Evolutionary conservation across 2,888 invertebrate species (phyloP).

Genomic region (Atrina japonica): DNA sequence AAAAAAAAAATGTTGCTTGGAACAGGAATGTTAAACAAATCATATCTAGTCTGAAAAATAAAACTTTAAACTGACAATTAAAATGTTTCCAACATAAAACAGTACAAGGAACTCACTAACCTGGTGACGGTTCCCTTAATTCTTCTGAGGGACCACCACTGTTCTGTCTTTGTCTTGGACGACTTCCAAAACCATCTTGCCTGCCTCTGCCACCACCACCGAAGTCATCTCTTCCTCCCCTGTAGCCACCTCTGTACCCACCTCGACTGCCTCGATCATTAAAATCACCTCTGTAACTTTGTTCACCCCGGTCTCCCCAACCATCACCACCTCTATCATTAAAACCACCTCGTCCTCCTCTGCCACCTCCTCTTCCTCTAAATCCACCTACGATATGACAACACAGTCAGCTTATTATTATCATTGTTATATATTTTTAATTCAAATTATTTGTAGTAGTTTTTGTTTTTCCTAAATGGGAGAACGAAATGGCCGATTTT

Average conservation of each 20-base stretch:
- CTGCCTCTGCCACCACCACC: constrained; percentile 39
- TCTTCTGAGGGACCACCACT: constrained; percentile 67
- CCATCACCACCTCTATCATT: constrained; percentile 47
- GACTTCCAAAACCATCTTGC: constrained; percentile 29
- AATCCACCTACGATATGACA: constrained; percentile 47
- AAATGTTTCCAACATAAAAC: no score
- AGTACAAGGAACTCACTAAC: no score
- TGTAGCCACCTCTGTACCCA: constrained; percentile 42
- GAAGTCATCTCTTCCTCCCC: constrained; percentile 48
- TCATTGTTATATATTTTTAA: not conserved
- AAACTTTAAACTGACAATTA: no score
- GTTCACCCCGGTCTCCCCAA: constrained; percentile 36
- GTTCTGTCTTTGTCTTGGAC: constrained; percentile 59
- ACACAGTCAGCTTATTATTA: no score
- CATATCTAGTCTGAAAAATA: not conserved
- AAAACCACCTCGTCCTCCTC: constrained; percentile 52
- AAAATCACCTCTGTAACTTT: constrained; percentile 38
- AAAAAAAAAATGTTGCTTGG: no score
- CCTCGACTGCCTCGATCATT: constrained; percentile 47
- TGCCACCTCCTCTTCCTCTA: constrained; percentile 73
- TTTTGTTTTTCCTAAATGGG: no score
- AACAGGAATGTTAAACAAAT: no score
- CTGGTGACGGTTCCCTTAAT: constrained; percentile 77
- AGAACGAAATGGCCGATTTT: no score
- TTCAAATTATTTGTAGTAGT: no score